A percentile compares a stretch with the other conserved stretches of the same genome.
phyloP scores from a whole-genome alignment of 1,140 invertebrate species.

The Lasaia peninsularis region DNA sequence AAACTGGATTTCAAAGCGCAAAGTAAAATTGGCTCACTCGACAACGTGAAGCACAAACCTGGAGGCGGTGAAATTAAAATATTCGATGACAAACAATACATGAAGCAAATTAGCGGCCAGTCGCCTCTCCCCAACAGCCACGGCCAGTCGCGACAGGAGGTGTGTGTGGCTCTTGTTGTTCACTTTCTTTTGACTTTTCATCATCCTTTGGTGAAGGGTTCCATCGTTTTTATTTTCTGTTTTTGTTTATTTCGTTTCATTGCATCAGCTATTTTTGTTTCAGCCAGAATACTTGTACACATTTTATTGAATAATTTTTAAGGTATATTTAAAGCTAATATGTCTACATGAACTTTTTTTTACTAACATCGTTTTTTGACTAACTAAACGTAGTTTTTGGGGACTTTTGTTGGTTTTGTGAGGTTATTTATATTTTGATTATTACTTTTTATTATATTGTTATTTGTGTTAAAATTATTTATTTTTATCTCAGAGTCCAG shows the following conservation, averaged over 20 bases:
- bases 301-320: conserved; percentile 70
- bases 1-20: conserved; percentile 91
- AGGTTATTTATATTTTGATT: conserved; percentile 23
- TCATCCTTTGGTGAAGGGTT: conserved; percentile 48
- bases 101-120: conserved; percentile 86
- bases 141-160: conserved; percentile 83
- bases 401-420: conserved; percentile 28
- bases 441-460: conserved; percentile 13
- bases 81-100: conserved; percentile 96
- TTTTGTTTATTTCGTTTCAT: conserved; percentile 26
- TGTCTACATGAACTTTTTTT: conserved; percentile 31
- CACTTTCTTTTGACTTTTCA: conserved; percentile 30
- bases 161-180: conserved; percentile 48
- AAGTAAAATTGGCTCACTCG: conserved; percentile 93
- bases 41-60: conserved; percentile 95
- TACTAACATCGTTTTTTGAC: conserved; percentile 32
- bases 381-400: conserved; percentile 29
- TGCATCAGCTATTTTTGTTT: conserved; percentile 65
- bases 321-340: conserved; percentile 32
- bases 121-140: conserved; percentile 79
- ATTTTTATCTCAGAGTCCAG: conserved; percentile 81
- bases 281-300: conserved; percentile 77
- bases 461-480: conserved; percentile 22
- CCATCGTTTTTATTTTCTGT: conserved; percentile 28
- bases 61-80: conserved; percentile 96